Percentiles rank a stretch among this genome's conserved stretches.
Evolutionary conservation across 1,140 invertebrate species (phyloP).

Genomic region (Brachionus paranguensis): DNA sequence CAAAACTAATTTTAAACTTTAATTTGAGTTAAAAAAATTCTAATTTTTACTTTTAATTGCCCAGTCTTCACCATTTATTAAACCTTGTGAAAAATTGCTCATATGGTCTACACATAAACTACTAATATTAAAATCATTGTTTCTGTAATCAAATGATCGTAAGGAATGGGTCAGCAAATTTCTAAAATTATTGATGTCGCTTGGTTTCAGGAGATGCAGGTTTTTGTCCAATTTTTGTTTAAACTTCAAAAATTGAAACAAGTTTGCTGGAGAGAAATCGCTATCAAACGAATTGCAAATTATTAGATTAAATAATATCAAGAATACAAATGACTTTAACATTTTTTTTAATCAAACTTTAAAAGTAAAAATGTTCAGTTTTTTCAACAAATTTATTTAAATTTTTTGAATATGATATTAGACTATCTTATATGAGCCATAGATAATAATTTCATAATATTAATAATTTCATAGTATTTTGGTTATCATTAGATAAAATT

Average conservation of each 20-base stretch:
- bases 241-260: background rate
- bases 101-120: background rate
- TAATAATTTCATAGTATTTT: too few species aligned
- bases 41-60: background rate
- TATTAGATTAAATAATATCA: background rate
- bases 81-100: background rate
- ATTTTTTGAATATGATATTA: too few species aligned
- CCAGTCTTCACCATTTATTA: background rate
- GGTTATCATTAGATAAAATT: too few species aligned
- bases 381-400: too few species aligned
- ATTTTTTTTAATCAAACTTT: background rate
- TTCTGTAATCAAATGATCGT: background rate
- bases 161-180: background rate
- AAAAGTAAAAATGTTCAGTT: background rate
- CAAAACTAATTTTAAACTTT: background rate
- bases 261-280: background rate
- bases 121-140: background rate
- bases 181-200: background rate
- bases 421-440: too few species aligned
- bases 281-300: background rate
- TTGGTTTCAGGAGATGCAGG: background rate
- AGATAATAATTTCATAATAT: too few species aligned
- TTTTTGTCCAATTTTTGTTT: background rate
- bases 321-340: background rate
- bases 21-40: background rate